Evolutionary conservation across 2,797 vertebrate genomes (phyloP).

Genomic region (Menidia menidia): DNA sequence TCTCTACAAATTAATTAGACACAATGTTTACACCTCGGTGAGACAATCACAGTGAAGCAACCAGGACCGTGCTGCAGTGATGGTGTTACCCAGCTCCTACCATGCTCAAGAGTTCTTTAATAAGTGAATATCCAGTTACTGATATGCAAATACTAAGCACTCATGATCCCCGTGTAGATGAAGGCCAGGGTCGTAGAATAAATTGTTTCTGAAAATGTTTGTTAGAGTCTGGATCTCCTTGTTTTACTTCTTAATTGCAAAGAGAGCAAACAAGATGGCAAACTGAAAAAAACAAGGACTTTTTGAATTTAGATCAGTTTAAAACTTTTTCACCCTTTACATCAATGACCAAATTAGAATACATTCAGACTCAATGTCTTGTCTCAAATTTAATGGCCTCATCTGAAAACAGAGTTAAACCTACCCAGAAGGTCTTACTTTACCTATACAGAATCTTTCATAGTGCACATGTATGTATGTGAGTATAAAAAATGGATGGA

Average conservation of each 20-base stretch:
- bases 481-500: background rate
- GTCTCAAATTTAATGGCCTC: too few species aligned
- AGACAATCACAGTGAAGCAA: slow-evolving; percentile 48
- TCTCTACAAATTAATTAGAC: slow-evolving; percentile 65
- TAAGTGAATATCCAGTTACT: slow-evolving; percentile 17
- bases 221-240: too few species aligned
- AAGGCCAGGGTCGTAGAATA: slow-evolving; percentile 10
- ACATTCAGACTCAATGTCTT: background rate
- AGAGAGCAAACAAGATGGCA: slow-evolving; percentile 12
- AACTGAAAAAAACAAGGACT: background rate
- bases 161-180: slow-evolving; percentile 23
- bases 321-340: background rate
- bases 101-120: slow-evolving; percentile 25
- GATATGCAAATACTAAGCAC: slow-evolving; percentile 44
- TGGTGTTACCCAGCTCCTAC: slow-evolving; percentile 30
- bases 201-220: background rate
- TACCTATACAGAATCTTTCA: too few species aligned
- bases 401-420: too few species aligned
- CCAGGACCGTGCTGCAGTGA: slow-evolving; percentile 12
- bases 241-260: too few species aligned
- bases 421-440: too few species aligned
- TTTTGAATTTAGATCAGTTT: slow-evolving; percentile 6
- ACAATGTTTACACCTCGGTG: slow-evolving; percentile 46
- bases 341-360: too few species aligned
- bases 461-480: too few species aligned